phyloP scores from a whole-genome alignment of 2,888 invertebrate species.

The Myathropa florea region DNA sequence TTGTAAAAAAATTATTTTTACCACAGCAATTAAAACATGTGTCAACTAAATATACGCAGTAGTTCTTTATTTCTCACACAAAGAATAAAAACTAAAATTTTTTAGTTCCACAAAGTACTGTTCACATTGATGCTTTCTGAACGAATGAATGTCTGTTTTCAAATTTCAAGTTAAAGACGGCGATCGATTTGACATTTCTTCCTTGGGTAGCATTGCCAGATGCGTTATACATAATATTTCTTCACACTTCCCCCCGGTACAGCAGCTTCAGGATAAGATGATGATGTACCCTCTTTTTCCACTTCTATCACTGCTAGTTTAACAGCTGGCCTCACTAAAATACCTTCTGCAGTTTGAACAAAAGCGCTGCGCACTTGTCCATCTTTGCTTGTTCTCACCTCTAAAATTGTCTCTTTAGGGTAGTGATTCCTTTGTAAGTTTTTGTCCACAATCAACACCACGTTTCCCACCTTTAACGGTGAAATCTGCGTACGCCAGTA shows the following conservation, averaged over 20 bases:
- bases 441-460: slow-evolving; percentile 60
- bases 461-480: slow-evolving; percentile 46
- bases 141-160: too few species aligned
- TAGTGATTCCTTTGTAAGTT: slow-evolving; percentile 35
- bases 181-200: too few species aligned
- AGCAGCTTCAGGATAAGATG: not conserved
- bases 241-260: slow-evolving; percentile 6
- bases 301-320: not conserved
- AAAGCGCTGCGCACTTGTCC: slow-evolving; percentile 3
- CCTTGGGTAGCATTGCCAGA: not conserved
- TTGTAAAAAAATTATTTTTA: too few species aligned
- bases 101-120: too few species aligned
- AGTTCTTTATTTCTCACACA: too few species aligned
- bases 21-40: not conserved
- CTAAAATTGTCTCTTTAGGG: not conserved
- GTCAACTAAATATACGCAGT: too few species aligned
- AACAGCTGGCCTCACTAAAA: not conserved
- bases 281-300: not conserved
- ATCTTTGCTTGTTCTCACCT: not conserved
- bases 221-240: not conserved
- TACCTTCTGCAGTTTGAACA: not conserved
- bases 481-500: slow-evolving; percentile 60
- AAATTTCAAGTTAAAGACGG: too few species aligned
- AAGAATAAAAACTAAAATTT: too few species aligned
- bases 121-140: too few species aligned